phyloP scores from a whole-genome alignment of 2,797 vertebrate genomes.

The Pogonophryne albipinna region DNA sequence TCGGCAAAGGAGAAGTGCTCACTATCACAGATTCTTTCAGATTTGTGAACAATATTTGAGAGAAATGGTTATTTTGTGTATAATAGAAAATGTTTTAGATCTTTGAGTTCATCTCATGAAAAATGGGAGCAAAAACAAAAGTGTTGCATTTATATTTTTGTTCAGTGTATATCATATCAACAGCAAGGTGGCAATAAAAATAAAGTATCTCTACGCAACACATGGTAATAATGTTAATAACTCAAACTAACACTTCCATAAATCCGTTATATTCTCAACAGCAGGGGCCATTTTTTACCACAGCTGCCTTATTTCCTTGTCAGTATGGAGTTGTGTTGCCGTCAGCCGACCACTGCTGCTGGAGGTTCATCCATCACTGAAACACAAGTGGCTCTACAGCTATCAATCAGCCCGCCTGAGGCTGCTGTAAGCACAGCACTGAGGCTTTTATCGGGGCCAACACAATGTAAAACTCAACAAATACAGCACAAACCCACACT shows the following conservation, averaged over 20 bases:
- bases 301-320: conserved; percentile 51
- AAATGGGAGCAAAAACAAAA: no score
- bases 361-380: conserved; percentile 49
- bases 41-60: no score
- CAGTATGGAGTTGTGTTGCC: conserved; percentile 46
- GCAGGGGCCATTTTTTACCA: conserved; percentile 41
- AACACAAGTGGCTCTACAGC: conserved; percentile 38
- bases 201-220: background rate
- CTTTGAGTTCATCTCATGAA: no score
- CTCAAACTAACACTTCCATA: conserved; percentile 3
- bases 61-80: no score
- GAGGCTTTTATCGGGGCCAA: conserved; percentile 26
- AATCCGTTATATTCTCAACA: conserved; percentile 32
- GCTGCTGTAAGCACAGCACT: background rate
- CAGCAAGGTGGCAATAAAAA: background rate
- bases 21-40: no score
- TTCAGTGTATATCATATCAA: background rate
- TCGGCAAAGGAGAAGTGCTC: no score
- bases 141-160: no score
- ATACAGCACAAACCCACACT: background rate
- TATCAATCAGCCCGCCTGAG: conserved; percentile 42
- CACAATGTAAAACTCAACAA: conserved; percentile 20
- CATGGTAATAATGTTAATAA: background rate
- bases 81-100: no score
- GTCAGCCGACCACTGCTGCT: conserved; percentile 48